Percentiles rank a stretch among this genome's conserved stretches.
Evolutionary conservation across 2,113 vertebrate genomes (phyloP).

Genomic region (Cottus gobio): DNA sequence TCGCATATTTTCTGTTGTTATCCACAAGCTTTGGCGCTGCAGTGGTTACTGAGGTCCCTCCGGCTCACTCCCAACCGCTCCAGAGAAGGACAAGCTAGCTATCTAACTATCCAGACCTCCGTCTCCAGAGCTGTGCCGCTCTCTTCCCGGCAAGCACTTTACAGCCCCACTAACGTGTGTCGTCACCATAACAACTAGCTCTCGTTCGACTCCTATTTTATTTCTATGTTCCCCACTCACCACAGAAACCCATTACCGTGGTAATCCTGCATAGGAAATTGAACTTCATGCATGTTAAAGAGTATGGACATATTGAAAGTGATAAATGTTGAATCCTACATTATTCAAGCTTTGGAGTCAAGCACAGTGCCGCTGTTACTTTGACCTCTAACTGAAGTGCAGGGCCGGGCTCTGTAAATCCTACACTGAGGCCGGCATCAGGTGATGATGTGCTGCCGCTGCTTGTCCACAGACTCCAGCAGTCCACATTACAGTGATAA

Average conservation of each 20-base stretch:
- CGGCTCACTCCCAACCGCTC: background rate
- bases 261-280: conserved; percentile 2
- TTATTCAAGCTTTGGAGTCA: conserved; percentile 1
- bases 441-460: conserved; percentile 21
- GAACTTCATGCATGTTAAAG: background rate
- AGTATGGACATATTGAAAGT: conserved; percentile 5
- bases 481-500: conserved; percentile 31
- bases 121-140: background rate
- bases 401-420: background rate
- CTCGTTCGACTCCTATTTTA: background rate
- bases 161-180: background rate
- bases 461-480: conserved; percentile 17
- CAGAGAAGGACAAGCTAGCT: background rate
- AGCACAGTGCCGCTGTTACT: background rate
- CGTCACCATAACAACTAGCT: background rate
- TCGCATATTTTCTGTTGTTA: background rate
- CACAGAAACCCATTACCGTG: background rate
- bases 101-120: background rate
- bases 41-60: background rate
- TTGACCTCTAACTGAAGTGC: conserved; percentile 3
- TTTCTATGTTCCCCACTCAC: background rate
- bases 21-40: background rate
- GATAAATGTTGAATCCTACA: background rate
- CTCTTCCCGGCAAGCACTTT: background rate
- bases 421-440: background rate